Evolutionary conservation across 1,140 invertebrate genomes (phyloP).

Genomic region (Heliothis subflexa): DNA sequence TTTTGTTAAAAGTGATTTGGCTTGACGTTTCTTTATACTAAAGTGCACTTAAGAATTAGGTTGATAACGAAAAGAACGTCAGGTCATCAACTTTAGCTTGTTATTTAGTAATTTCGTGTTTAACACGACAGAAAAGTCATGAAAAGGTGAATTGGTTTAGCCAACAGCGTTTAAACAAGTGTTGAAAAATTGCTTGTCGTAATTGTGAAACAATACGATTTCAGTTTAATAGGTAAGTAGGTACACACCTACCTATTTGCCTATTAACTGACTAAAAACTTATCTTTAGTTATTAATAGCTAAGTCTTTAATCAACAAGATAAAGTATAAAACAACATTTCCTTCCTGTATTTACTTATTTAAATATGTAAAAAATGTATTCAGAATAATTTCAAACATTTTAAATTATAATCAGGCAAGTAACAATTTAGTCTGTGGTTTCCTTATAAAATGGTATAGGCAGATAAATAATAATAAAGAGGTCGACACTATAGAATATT

Average conservation of each 20-base stretch:
- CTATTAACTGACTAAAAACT: too few species aligned
- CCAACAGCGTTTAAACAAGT: not conserved
- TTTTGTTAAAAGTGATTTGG: conserved; percentile 13
- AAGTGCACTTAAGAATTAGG: conserved; percentile 15
- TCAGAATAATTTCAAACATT: not conserved
- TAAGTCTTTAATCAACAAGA: too few species aligned
- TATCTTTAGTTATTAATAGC: not conserved
- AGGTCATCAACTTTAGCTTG: conserved; percentile 29
- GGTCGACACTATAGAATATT: not conserved
- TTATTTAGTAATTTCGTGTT: not conserved
- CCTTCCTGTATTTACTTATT: too few species aligned
- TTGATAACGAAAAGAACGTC: not conserved
- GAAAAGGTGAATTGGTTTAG: not conserved
- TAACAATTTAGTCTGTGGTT: too few species aligned
- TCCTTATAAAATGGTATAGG: not conserved
- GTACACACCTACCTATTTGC: too few species aligned
- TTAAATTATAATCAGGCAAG: too few species aligned
- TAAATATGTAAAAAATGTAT: not conserved
- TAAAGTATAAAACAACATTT: too few species aligned
- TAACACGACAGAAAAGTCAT: not conserved
- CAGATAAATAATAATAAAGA: not conserved
- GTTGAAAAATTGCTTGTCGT: not conserved
- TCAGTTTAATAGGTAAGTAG: too few species aligned
- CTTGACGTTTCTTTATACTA: conserved; percentile 18
- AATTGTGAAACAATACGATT: not conserved